Evolutionary conservation across 2,888 invertebrate genomes (phyloP).

Genomic region (Lapara coniferarum): DNA sequence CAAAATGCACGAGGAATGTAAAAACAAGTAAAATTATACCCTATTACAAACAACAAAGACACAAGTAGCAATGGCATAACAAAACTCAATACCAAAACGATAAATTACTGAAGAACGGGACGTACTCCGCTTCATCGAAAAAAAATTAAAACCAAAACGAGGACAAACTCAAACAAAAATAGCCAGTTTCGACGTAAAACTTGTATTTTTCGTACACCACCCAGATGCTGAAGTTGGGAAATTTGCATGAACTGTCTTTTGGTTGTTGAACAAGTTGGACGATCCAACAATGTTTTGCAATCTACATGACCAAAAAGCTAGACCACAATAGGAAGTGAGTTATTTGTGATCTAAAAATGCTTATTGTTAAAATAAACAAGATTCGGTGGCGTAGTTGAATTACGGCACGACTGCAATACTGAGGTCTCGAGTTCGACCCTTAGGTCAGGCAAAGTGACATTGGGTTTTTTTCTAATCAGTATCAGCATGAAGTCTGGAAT

Average conservation of each 20-base stretch:
- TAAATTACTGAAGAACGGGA: neutral
- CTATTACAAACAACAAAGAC: no score
- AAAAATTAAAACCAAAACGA: conserved; percentile 1
- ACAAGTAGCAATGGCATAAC: neutral
- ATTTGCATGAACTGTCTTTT: conserved; percentile 17
- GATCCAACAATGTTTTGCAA: neutral
- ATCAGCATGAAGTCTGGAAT: no score
- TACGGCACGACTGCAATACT: no score
- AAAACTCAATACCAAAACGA: neutral
- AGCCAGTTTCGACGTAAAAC: conserved; percentile 10
- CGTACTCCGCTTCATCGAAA: conserved; percentile 5
- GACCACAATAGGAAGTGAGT: no score
- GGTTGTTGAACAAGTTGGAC: conserved; percentile 4
- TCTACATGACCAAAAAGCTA: neutral
- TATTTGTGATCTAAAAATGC: no score
- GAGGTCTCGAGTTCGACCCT: no score
- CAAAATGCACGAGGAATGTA: no score
- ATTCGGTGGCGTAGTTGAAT: no score
- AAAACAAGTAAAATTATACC: neutral
- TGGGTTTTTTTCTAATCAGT: no score
- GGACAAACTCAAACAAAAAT: conserved; percentile 5
- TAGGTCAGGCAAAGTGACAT: no score
- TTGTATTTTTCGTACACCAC: conserved; percentile 3
- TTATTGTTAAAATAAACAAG: no score
- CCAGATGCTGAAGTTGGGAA: neutral